A percentile compares a stretch with the other conserved stretches of the same genome.
phyloP scores from a whole-genome alignment of 2,113 vertebrate species.

The Neotoma lepida region DNA sequence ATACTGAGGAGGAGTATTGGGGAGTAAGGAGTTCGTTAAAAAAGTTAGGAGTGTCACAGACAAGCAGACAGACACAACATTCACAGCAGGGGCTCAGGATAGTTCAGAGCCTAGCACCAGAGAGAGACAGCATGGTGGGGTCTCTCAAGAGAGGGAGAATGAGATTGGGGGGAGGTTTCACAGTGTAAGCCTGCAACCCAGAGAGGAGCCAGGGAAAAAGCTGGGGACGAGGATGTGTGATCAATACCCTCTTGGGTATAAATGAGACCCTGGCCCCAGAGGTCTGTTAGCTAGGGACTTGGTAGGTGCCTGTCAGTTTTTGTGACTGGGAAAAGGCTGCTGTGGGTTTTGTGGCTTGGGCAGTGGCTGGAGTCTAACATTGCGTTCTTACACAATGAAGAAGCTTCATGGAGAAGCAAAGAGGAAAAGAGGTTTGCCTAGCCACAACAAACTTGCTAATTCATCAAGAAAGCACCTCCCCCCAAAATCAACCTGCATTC shows the following conservation, averaged over 20 bases:
- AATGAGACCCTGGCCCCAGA: background rate
- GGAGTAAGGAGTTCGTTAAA: background rate
- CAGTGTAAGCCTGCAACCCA: background rate
- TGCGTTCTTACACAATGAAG: too few species aligned
- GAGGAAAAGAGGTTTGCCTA: background rate
- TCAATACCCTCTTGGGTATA: too few species aligned
- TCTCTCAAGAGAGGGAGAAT: background rate
- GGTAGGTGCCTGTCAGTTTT: background rate
- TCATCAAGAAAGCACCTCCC: background rate
- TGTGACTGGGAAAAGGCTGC: background rate
- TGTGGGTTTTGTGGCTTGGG: background rate
- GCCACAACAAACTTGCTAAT: background rate
- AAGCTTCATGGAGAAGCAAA: too few species aligned
- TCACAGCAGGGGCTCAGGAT: too few species aligned
- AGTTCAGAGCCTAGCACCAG: background rate
- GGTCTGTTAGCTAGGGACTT: background rate
- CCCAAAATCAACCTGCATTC: background rate
- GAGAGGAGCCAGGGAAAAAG: background rate
- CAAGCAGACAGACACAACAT: background rate
- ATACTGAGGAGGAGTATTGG: background rate
- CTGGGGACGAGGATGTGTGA: background rate
- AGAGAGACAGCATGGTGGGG: background rate
- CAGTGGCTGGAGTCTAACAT: background rate
- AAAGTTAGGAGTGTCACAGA: background rate
- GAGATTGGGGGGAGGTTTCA: background rate